Percentiles rank a stretch among this genome's conserved stretches.
These are phyloP conservation scores for Todus mexicanus DNA, from an alignment of 2,797 vertebrate genomes.

Conservation along the genomic window DNA sequence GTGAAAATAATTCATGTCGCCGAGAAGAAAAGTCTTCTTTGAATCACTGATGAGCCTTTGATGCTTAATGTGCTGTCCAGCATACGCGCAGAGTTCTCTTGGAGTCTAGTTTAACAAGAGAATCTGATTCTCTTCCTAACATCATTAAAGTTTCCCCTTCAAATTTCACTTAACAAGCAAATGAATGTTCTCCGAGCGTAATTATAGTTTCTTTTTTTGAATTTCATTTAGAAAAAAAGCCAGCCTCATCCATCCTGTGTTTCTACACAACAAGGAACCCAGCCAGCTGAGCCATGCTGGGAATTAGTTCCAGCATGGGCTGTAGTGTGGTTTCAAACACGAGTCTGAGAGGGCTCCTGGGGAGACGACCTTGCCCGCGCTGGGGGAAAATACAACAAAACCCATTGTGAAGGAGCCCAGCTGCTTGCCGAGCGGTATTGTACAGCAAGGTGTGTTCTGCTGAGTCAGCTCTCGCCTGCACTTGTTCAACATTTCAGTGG, in stretches of 20 bases:
- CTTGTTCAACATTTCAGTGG: background rate
- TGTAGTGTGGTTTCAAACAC: background rate
- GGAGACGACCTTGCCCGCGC: background rate
- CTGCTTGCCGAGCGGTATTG: accelerated
- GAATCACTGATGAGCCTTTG: background rate
- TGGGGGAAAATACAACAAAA: accelerated
- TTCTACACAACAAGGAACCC: background rate
- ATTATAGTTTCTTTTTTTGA: constrained; percentile 16
- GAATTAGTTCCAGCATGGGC: background rate
- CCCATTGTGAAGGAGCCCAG: accelerated
- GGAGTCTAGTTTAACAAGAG: constrained; percentile 37
- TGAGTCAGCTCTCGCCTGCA: accelerated
- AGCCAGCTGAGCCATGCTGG: background rate
- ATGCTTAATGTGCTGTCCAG: constrained; percentile 29
- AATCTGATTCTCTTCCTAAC: constrained; percentile 45
- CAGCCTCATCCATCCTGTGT: background rate
- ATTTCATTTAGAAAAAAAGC: background rate
- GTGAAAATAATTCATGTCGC: constrained; percentile 25
- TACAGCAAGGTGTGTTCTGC: accelerated
- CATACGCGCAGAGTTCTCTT: background rate
- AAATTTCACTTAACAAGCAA: constrained; percentile 62
- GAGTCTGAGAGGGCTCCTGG: background rate
- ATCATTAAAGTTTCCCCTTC: constrained; percentile 59
- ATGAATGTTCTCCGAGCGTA: constrained; percentile 40
- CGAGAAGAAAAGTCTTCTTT: background rate